Evolutionary conservation across 2,888 invertebrate genomes (phyloP), one percentile per base, ranked within the genome.

Genomic region (Siphonodentalium dalli): DNA sequence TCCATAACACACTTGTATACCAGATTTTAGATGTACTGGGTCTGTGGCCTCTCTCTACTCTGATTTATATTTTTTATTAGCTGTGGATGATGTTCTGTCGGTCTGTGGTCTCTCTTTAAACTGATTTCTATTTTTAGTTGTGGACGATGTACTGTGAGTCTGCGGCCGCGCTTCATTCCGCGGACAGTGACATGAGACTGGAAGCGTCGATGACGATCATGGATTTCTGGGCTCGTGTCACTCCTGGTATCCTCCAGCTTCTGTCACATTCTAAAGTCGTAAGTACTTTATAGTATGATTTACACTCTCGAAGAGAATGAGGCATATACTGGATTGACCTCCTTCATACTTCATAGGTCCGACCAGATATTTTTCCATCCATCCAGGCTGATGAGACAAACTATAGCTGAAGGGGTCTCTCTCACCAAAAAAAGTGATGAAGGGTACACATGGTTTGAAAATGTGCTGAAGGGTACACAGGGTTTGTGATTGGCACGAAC

Each of bases 121-220:
- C 31, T n/a, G n/a, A n/a, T n/a, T n/a, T n/a, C n/a, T 40, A 37
- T 42, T 24, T 42, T 11, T 70, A 89, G 87, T 85, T 99, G 61
- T 99, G 98, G 99, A 99, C 98, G 0, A 89, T 99, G 68, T 99
- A 99, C 84, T 87, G 98, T 79, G 98, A 99, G 82, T 91, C 92
- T 81, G 86, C 90, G 71, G 89, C 92, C 1, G 75, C 84, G 85
- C 65, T 89, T 87, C 63, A 88, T 86, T 69, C 79, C 29, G 76
- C 78, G 6, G 71, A 75, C 52, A 79, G 77, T 52, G 83, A 83
- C 46, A 76, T 77, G 37, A 76, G 80, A 58, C 72, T 70, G 31
- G 54, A 69, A 15, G 80, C 80, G 21, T 74, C 80, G 4, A 69
- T 76, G 63, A 91, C 93, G 63, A 86, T 98, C 48, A 88, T 96